Percentiles rank a stretch among this genome's conserved stretches.
These are phyloP conservation scores for Ictalurus furcatus DNA, from an alignment of 2,113 vertebrate species.

Conservation along the genomic window DNA sequence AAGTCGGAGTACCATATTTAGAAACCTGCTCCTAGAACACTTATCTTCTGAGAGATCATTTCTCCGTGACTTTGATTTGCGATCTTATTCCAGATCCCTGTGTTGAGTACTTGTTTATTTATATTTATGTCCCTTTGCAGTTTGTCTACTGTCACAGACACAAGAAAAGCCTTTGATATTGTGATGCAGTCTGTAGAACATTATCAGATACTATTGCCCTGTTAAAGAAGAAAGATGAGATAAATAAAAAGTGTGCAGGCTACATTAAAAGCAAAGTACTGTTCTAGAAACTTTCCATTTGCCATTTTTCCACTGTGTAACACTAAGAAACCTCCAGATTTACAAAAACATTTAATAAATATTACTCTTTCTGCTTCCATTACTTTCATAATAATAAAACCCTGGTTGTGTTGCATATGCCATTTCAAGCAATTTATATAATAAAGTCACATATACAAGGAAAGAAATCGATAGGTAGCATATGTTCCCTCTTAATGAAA, in stretches of 20 bases:
- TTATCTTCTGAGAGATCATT: neutral
- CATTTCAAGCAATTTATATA: neutral
- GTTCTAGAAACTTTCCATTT: neutral
- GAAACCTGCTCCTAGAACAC: neutral
- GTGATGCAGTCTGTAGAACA: neutral
- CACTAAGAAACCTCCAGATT: neutral
- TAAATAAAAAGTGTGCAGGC: neutral
- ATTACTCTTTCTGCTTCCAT: neutral
- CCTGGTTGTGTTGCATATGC: neutral
- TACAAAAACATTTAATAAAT: neutral
- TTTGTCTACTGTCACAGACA: neutral
- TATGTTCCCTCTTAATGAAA: neutral
- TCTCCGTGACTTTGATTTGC: neutral
- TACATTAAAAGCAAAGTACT: neutral
- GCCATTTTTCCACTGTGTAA: neutral
- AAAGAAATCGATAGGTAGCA: neutral
- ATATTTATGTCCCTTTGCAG: neutral
- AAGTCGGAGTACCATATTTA: neutral
- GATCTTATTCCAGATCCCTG: neutral
- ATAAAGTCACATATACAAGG: neutral
- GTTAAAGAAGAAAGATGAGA: neutral
- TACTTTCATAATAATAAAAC: neutral
- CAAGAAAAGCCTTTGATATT: constrained; percentile 7
- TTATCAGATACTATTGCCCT: neutral
- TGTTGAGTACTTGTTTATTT: neutral